These are phyloP conservation scores for Halichoerus grypus DNA, from an alignment of 2,113 vertebrate genomes.

Conservation along the genomic window DNA sequence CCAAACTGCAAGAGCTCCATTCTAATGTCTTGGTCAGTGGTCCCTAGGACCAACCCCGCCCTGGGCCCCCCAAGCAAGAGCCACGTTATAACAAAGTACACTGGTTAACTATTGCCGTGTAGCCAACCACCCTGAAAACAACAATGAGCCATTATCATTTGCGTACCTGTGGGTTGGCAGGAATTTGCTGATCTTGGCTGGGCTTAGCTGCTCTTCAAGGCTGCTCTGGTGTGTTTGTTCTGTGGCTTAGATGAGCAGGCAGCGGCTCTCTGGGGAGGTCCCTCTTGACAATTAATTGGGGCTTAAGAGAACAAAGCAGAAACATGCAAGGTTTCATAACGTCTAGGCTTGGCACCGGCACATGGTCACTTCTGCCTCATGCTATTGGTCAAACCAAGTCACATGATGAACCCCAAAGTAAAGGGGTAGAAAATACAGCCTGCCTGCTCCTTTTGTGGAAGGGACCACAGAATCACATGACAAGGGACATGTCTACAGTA, in stretches of 20 bases:
- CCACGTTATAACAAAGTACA: neutral
- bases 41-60: neutral
- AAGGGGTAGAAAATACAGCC: neutral
- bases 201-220: neutral
- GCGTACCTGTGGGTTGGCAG: neutral
- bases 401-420: neutral
- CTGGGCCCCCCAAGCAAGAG: neutral
- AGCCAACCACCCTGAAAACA: neutral
- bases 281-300: neutral
- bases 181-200: neutral
- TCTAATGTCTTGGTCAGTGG: neutral
- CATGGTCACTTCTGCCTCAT: neutral
- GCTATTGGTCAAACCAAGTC: neutral
- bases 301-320: neutral
- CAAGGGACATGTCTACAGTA: neutral
- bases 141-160: neutral
- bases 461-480: neutral
- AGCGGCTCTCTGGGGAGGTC: neutral
- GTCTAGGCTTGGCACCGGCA: neutral
- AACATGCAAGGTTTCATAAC: neutral
- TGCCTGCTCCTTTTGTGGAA: neutral
- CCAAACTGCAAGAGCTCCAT: neutral
- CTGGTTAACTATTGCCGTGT: neutral
- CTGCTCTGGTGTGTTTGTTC: neutral
- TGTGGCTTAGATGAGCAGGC: neutral